Percentiles rank a stretch among this genome's conserved stretches.
phyloP scores from a whole-genome alignment of 2,888 invertebrate genomes.

The Acleris sparsana region DNA sequence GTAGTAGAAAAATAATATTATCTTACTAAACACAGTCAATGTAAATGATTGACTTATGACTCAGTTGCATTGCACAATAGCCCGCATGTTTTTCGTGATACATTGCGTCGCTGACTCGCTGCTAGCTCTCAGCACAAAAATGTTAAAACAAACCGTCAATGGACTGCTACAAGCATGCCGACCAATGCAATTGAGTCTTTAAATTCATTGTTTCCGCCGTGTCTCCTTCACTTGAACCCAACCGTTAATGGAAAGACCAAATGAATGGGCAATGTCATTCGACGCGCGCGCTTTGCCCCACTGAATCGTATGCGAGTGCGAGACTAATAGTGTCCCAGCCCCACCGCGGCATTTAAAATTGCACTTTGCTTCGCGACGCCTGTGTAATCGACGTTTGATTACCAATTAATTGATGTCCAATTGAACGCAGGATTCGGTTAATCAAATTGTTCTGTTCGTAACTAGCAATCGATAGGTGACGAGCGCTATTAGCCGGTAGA shows the following conservation, averaged over 20 bases:
- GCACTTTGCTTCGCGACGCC: slow-evolving; percentile 52
- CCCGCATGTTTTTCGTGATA: too few relatives aligned
- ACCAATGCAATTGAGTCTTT: too few relatives aligned
- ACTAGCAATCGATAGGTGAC: slow-evolving; percentile 21
- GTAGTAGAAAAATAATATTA: too few relatives aligned
- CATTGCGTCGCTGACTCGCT: too few relatives aligned
- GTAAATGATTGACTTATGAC: too few relatives aligned
- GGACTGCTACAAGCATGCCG: too few relatives aligned
- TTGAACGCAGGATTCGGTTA: slow-evolving; percentile 43
- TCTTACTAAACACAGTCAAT: too few relatives aligned
- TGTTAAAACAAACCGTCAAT: too few relatives aligned
- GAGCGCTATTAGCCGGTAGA: slow-evolving; percentile 15
- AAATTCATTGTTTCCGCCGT: neutral
- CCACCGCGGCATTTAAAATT: slow-evolving; percentile 67
- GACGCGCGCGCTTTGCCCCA: slow-evolving; percentile 52
- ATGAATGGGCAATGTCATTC: slow-evolving; percentile 70
- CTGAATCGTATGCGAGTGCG: slow-evolving; percentile 41
- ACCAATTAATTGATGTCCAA: slow-evolving; percentile 50
- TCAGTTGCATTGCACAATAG: too few relatives aligned
- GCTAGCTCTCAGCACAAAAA: too few relatives aligned
- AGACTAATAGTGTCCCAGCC: slow-evolving; percentile 58
- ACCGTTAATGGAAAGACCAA: slow-evolving; percentile 69
- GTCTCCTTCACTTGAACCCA: slow-evolving; percentile 20
- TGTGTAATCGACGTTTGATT: slow-evolving; percentile 50
- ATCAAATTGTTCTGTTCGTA: slow-evolving; percentile 25